phyloP scores from a whole-genome alignment of 2,113 vertebrate genomes.

The Cathartes aura region DNA sequence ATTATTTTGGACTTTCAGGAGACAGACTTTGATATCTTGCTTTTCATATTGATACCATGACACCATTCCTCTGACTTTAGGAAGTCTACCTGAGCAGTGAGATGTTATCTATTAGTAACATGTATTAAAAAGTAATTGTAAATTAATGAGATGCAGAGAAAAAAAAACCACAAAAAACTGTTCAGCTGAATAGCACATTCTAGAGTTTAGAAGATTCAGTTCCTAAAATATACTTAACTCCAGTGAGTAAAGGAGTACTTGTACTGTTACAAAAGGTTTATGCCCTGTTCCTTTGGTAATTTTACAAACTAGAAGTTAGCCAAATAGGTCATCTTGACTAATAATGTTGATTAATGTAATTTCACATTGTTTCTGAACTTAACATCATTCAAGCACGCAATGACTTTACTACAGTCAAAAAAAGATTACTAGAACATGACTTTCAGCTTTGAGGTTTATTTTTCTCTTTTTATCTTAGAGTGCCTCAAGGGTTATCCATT shows the following conservation, averaged over 20 bases:
- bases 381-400: not conserved
- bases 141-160: not conserved
- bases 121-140: not conserved
- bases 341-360: not conserved
- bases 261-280: not conserved
- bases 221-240: not conserved
- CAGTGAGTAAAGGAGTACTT: rapidly evolving
- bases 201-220: not conserved
- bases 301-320: not conserved
- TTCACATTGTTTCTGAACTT: not conserved
- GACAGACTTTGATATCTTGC: not conserved
- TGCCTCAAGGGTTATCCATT: conserved; percentile 71
- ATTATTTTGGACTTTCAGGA: not conserved
- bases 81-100: not conserved
- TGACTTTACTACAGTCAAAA: not conserved
- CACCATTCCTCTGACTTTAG: not conserved
- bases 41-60: not conserved
- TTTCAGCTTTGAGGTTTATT: not conserved
- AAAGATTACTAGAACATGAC: not conserved
- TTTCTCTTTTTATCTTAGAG: conserved; percentile 65
- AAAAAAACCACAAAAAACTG: not conserved
- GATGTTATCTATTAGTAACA: not conserved
- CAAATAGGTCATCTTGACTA: not conserved
- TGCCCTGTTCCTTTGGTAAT: not conserved
- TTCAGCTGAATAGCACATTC: not conserved